These are phyloP conservation scores for Hystrix brachyura DNA, from an alignment of 2,113 vertebrate species.

Conservation along the genomic window DNA sequence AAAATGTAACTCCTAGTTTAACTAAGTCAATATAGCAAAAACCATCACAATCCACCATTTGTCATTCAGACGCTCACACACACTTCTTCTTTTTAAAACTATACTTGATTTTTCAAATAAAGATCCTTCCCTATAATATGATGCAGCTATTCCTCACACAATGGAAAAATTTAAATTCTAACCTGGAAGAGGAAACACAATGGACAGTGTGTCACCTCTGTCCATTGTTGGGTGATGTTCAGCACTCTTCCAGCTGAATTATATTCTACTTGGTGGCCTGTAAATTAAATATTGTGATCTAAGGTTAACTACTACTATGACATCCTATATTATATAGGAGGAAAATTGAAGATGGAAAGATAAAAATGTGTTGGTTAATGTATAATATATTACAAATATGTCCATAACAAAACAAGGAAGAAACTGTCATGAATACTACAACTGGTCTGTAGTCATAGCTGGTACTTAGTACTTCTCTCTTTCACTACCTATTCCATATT, in stretches of 20 bases:
- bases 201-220: neutral
- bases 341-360: neutral
- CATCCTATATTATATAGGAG: neutral
- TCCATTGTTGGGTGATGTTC: neutral
- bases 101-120: constrained; percentile 44
- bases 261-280: neutral
- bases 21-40: neutral
- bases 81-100: neutral
- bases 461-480: neutral
- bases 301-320: neutral
- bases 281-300: neutral
- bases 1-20: neutral
- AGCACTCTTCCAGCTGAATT: neutral
- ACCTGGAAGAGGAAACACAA: neutral
- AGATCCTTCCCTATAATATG: neutral
- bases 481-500: neutral
- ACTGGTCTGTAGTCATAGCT: neutral
- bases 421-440: neutral
- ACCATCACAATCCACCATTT: neutral
- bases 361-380: neutral
- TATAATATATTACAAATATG: no score
- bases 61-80: neutral
- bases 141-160: neutral
- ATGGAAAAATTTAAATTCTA: neutral
- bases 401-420: neutral